A percentile compares a stretch with the other conserved stretches of the same genome.
These are phyloP conservation scores for Gorsachius goisagi DNA, from an alignment of 2,113 vertebrate genomes.

Conservation along the genomic window DNA sequence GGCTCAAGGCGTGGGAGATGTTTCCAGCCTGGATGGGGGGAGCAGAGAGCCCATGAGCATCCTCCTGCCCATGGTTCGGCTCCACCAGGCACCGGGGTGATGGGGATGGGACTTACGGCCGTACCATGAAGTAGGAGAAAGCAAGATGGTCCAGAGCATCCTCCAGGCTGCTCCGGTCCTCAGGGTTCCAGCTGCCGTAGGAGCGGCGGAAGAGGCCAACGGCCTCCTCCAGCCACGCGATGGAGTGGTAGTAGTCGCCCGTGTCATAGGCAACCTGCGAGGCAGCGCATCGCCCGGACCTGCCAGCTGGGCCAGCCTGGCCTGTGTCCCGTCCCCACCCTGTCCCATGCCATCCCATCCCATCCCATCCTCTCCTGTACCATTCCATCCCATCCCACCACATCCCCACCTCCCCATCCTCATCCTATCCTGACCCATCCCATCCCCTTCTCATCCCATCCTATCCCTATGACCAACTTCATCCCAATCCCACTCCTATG, in stretches of 20 bases:
- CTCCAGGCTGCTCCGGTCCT: constrained; percentile 85
- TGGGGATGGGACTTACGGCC: background rate
- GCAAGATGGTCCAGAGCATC: constrained; percentile 91
- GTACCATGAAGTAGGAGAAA: constrained; percentile 90
- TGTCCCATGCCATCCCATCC: too few relatives aligned
- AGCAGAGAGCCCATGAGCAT: background rate
- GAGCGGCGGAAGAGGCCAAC: constrained; percentile 83
- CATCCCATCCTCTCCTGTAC: too few relatives aligned
- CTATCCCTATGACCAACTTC: too few relatives aligned
- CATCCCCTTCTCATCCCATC: too few relatives aligned
- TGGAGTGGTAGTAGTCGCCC: constrained; percentile 90
- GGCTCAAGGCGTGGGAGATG: constrained; percentile 82
- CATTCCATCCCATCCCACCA: too few relatives aligned
- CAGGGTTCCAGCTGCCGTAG: constrained; percentile 80
- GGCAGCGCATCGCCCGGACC: fast-evolving
- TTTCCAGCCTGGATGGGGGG: constrained; percentile 85
- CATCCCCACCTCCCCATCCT: too few relatives aligned
- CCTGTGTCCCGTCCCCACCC: background rate
- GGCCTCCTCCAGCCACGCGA: constrained; percentile 90
- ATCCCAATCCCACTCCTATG: too few relatives aligned
- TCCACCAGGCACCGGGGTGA: background rate
- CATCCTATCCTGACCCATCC: too few relatives aligned
- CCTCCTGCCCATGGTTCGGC: fast-evolving
- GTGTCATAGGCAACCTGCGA: constrained; percentile 89
- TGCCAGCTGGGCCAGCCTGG: background rate